A percentile compares a stretch with the other conserved stretches of the same genome.
Evolutionary conservation across 1,140 invertebrate genomes (phyloP).

Genomic region (Spodoptera frugiperda): DNA sequence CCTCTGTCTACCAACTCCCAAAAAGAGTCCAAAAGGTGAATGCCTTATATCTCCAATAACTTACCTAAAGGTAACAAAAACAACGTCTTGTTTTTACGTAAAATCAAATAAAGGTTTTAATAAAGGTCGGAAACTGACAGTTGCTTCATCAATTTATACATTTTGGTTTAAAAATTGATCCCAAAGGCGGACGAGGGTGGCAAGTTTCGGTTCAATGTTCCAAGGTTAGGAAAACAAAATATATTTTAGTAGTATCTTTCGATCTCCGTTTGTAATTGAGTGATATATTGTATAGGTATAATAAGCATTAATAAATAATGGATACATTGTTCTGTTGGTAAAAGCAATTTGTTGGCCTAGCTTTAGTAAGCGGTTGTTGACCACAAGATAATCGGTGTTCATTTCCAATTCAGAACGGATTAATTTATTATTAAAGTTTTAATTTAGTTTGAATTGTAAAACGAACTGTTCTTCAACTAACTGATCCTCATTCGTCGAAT

Average conservation of each 20-base stretch:
- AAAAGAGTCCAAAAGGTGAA: not conserved
- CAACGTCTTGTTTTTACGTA: not conserved
- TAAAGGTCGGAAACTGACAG: constrained; percentile 9
- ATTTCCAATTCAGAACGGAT: too few relatives aligned
- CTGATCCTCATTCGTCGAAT: too few relatives aligned
- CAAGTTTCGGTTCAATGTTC: constrained; percentile 5
- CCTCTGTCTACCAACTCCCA: not conserved
- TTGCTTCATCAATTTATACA: constrained; percentile 11
- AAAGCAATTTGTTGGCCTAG: too few relatives aligned
- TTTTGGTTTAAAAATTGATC: constrained; percentile 14
- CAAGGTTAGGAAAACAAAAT: constrained; percentile 7
- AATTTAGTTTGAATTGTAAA: too few relatives aligned
- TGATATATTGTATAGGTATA: not conserved
- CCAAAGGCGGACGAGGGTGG: not conserved
- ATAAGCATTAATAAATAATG: too few relatives aligned
- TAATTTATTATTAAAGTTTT: too few relatives aligned
- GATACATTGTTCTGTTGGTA: too few relatives aligned
- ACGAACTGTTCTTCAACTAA: too few relatives aligned
- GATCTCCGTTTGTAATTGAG: not conserved
- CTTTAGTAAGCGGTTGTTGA: too few relatives aligned
- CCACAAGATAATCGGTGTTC: too few relatives aligned
- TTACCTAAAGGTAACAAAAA: not conserved
- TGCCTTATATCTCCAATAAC: not conserved
- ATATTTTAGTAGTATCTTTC: not conserved
- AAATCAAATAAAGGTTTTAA: constrained; percentile 21